Conservation (phyloP, 2,113 vertebrate species). For the Sterna hirundo region DNA sequence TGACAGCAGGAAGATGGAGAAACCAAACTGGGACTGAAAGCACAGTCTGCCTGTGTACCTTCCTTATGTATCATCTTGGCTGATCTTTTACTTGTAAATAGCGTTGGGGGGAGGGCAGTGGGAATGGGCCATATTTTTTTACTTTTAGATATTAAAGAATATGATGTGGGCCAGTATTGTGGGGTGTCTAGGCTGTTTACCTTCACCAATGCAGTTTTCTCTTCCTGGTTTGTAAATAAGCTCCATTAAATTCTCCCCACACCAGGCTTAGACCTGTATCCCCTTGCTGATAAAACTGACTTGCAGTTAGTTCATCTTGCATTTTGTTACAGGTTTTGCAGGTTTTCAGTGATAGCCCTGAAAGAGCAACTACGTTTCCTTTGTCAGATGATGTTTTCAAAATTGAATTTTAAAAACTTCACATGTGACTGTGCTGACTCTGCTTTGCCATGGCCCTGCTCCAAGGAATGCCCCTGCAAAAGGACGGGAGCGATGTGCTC, state of each 20-base stretch:
- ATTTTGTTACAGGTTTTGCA: background rate
- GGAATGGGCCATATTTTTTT: constrained; percentile 74
- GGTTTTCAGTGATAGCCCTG: background rate
- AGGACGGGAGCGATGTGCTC: background rate
- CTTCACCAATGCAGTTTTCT: constrained; percentile 54
- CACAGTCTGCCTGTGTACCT: constrained; percentile 38
- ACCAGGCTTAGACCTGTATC: constrained; percentile 44
- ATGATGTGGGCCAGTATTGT: constrained; percentile 75
- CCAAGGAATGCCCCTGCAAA: background rate
- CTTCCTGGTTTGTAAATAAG: constrained; percentile 65
- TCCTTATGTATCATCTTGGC: constrained; percentile 36
- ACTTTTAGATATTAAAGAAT: constrained; percentile 69
- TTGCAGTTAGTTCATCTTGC: background rate
- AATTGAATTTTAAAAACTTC: background rate
- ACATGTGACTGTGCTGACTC: background rate
- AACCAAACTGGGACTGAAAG: constrained; percentile 24
- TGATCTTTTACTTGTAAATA: constrained; percentile 68
- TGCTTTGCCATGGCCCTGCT: background rate
- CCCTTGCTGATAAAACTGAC: background rate
- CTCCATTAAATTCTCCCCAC: background rate
- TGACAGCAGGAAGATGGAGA: constrained; percentile 19
- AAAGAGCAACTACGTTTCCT: background rate
- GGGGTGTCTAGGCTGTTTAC: constrained; percentile 71
- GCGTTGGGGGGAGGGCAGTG: background rate
- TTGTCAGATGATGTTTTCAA: background rate